Evolutionary conservation across 37 sponge, comb jelly and placozoan genomes (phyloP).

Genomic region (Theonella swinhoei): DNA sequence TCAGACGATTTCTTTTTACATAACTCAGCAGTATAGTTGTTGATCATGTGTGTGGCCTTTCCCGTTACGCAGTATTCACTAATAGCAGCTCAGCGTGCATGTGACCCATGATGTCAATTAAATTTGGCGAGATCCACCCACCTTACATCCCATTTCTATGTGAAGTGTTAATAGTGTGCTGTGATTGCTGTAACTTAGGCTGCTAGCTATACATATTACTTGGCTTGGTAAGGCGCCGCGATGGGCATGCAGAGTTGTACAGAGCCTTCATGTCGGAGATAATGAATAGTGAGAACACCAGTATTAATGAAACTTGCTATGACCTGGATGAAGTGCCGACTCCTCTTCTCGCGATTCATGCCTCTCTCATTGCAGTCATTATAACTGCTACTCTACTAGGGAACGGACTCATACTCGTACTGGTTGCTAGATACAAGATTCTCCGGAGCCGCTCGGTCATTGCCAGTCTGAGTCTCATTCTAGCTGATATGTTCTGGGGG

Average conservation of each 20-base stretch:
- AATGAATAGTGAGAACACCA: background rate
- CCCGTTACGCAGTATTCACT: too few species aligned
- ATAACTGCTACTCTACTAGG: background rate
- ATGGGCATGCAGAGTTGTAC: too few species aligned
- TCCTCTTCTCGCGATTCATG: background rate
- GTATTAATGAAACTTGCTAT: background rate
- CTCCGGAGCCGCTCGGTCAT: conserved; percentile 28
- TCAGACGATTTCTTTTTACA: background rate
- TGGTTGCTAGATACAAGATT: conserved; percentile 23
- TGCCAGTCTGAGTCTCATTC: conserved; percentile 12
- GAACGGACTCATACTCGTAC: conserved; percentile 16
- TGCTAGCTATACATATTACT: background rate
- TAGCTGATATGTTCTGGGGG: conserved; percentile 5
- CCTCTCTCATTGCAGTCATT: background rate
- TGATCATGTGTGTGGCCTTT: background rate
- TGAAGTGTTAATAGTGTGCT: too few species aligned
- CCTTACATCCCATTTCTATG: too few species aligned
- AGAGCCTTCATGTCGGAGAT: too few species aligned
- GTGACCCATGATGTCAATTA: too few species aligned
- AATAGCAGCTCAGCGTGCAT: too few species aligned
- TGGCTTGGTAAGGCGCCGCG: too few species aligned
- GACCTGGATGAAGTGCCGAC: background rate
- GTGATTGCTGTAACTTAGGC: too few species aligned
- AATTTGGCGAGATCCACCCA: background rate
- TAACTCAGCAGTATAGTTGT: background rate